Evolutionary conservation across 1,140 invertebrate genomes (phyloP).

Genomic region (Cotesia glomerata): DNA sequence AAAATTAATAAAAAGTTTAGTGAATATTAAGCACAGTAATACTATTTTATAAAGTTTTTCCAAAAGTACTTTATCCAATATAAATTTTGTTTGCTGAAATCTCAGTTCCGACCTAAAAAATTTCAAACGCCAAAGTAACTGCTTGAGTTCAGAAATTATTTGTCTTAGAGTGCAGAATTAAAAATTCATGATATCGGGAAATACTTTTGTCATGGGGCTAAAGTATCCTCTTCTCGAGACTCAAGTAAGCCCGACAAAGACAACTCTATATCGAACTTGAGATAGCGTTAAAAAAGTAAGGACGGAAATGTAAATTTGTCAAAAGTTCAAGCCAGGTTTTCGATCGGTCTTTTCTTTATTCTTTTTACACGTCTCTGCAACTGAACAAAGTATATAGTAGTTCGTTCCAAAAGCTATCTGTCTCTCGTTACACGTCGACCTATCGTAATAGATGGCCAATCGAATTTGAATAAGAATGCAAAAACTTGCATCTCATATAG

Average conservation of each 20-base stretch:
- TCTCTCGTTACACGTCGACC: slow-evolving; percentile 24
- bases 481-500: slow-evolving; percentile 6
- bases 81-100: too few species aligned
- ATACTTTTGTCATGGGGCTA: background rate
- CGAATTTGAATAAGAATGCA: slow-evolving; percentile 24
- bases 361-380: background rate
- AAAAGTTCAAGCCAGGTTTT: slow-evolving; percentile 23
- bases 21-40: too few species aligned
- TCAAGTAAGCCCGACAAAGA: too few species aligned
- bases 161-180: too few species aligned
- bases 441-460: slow-evolving; percentile 20
- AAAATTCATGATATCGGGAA: too few species aligned
- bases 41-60: too few species aligned
- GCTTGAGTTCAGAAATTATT: too few species aligned
- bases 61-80: too few species aligned
- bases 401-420: slow-evolving; percentile 23
- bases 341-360: slow-evolving; percentile 8
- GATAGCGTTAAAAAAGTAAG: background rate
- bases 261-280: background rate
- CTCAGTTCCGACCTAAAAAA: too few species aligned
- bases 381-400: slow-evolving; percentile 10
- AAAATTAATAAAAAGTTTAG: too few species aligned
- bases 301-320: slow-evolving; percentile 29
- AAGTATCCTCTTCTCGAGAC: background rate
- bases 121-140: too few species aligned